Evolutionary conservation across 2,888 invertebrate species (phyloP).

Genomic region (Crioceris asparagi): DNA sequence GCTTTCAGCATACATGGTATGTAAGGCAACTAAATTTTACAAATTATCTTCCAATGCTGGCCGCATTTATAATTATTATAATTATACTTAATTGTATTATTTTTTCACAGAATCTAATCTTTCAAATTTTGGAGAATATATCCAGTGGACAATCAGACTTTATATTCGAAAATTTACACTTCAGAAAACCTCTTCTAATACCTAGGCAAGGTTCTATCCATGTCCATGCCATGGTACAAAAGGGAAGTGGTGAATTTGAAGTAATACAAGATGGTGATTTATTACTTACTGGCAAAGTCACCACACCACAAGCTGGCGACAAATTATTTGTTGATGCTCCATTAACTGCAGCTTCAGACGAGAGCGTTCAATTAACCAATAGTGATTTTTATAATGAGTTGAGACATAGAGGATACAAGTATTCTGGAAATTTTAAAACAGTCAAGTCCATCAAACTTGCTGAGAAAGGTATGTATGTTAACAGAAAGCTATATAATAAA

Average conservation of each 20-base stretch:
- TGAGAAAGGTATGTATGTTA: slow-evolving; percentile 30
- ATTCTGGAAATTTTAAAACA: slow-evolving; percentile 28
- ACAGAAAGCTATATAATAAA: no score
- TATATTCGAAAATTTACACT: slow-evolving; percentile 34
- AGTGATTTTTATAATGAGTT: slow-evolving; percentile 63
- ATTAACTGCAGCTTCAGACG: slow-evolving; percentile 34
- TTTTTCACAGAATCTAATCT: slow-evolving; percentile 7
- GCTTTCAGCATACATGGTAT: slow-evolving; percentile 30
- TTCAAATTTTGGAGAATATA: slow-evolving; percentile 8
- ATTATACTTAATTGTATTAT: no score
- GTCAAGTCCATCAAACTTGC: slow-evolving; percentile 28
- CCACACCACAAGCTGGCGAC: slow-evolving; percentile 46
- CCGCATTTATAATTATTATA: background rate
- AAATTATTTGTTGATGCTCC: slow-evolving; percentile 44
- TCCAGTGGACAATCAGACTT: slow-evolving; percentile 26
- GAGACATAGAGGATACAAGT: slow-evolving; percentile 56
- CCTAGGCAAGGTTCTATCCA: slow-evolving; percentile 35
- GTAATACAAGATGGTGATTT: slow-evolving; percentile 30
- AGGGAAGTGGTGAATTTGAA: slow-evolving; percentile 37
- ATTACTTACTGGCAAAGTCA: slow-evolving; percentile 60
- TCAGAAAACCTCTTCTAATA: slow-evolving; percentile 28
- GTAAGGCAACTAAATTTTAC: no score
- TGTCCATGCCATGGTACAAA: slow-evolving; percentile 35
- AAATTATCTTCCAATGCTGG: background rate
- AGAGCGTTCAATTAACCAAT: slow-evolving; percentile 43